Conservation (phyloP, 2,888 invertebrate species). For the Octodonta nipae region DNA sequence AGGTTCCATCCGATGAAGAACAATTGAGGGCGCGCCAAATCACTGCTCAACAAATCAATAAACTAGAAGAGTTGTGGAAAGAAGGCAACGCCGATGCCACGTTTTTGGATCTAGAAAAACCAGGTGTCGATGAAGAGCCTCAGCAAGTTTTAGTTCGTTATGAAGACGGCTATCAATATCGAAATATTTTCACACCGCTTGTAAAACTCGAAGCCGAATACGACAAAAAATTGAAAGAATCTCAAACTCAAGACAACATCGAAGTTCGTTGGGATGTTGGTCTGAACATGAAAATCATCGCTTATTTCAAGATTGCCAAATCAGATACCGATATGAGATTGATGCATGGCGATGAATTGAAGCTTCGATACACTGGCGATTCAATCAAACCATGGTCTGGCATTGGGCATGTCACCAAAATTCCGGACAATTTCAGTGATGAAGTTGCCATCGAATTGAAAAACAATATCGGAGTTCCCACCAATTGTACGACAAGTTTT, state of each 20-base stretch:
- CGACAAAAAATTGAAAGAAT: constrained; percentile 92
- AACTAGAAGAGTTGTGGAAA: constrained; percentile 96
- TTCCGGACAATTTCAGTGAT: constrained; percentile 91
- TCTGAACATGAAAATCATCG: constrained; percentile 93
- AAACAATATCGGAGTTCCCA: constrained; percentile 79
- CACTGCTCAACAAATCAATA: constrained; percentile 92
- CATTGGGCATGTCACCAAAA: constrained; percentile 93
- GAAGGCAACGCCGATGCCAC: constrained; percentile 96
- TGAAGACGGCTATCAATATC: constrained; percentile 98
- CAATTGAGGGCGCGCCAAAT: constrained; percentile 92
- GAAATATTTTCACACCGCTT: constrained; percentile 92
- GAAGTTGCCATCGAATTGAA: constrained; percentile 96
- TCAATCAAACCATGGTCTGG: constrained; percentile 93
- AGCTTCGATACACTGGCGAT: constrained; percentile 84
- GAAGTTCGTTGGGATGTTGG: constrained; percentile 98
- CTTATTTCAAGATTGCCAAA: constrained; percentile 93
- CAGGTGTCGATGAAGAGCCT: constrained; percentile 95
- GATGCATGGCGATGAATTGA: constrained; percentile 96
- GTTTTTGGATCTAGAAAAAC: constrained; percentile 94
- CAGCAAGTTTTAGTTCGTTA: constrained; percentile 77
- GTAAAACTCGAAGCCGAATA: constrained; percentile 97
- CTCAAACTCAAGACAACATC: constrained; percentile 95
- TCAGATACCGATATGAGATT: constrained; percentile 97
- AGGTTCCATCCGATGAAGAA: constrained; percentile 93
- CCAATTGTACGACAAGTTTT: constrained; percentile 88